These are phyloP conservation scores for Carterocephalus palaemon DNA, from an alignment of 2,888 invertebrate genomes.

Conservation along the genomic window DNA sequence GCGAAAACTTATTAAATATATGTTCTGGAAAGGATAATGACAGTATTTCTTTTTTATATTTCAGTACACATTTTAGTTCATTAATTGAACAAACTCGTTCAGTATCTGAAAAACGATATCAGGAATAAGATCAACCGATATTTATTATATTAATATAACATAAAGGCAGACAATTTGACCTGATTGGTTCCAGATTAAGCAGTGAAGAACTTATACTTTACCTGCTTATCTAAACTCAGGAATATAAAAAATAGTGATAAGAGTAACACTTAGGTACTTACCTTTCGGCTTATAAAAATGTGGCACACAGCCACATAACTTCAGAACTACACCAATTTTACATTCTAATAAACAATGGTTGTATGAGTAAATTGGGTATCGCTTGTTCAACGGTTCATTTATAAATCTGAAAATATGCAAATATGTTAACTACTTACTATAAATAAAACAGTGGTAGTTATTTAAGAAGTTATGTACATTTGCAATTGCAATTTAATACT, in stretches of 20 bases:
- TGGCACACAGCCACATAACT: constrained; percentile 84
- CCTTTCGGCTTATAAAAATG: constrained; percentile 84
- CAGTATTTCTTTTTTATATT: constrained; percentile 54
- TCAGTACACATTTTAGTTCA: constrained; percentile 55
- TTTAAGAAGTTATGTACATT: not conserved
- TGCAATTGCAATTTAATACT: too few relatives aligned
- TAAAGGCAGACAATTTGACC: too few relatives aligned
- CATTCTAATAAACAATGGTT: constrained; percentile 85
- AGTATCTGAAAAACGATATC: constrained; percentile 42
- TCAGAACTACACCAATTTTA: constrained; percentile 79
- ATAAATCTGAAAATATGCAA: constrained; percentile 49
- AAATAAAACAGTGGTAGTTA: too few relatives aligned
- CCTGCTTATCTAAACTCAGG: not conserved
- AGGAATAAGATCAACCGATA: too few relatives aligned
- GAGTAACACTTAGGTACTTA: constrained; percentile 62
- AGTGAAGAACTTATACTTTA: not conserved
- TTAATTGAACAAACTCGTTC: constrained; percentile 58
- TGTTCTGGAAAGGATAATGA: constrained; percentile 46
- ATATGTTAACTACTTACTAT: too few relatives aligned
- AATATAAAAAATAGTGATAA: not conserved
- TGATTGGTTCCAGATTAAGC: too few relatives aligned
- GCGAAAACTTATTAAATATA: constrained; percentile 39
- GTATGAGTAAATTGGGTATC: constrained; percentile 83
- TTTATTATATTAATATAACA: too few relatives aligned
- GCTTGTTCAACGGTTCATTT: constrained; percentile 51